Evolutionary conservation across 1,140 invertebrate genomes (phyloP).

Genomic region (Orius insidiosus): DNA sequence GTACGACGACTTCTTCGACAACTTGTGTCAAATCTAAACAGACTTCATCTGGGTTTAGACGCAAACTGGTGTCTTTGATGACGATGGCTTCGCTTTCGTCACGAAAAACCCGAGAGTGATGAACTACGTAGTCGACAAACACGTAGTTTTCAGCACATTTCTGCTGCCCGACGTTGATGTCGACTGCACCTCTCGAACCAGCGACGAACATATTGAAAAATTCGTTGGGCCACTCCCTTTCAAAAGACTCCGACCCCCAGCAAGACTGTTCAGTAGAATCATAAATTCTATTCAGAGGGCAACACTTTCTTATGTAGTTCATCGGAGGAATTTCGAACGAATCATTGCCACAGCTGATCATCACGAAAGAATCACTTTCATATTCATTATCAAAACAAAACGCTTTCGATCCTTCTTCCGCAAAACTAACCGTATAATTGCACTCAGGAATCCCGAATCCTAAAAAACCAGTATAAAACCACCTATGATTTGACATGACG

Average conservation of each 20-base stretch:
- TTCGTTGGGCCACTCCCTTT: neutral
- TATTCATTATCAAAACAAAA: conserved; percentile 13
- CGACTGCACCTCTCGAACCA: conserved; percentile 5
- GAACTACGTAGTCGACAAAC: conserved; percentile 12
- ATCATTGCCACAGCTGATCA: conserved; percentile 8
- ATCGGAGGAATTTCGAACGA: conserved; percentile 11
- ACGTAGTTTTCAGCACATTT: conserved; percentile 9
- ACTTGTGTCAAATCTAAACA: conserved; percentile 16
- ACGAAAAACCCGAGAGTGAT: conserved; percentile 6
- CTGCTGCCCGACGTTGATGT: conserved; percentile 12
- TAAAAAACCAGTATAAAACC: conserved; percentile 3
- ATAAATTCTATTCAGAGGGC: conserved; percentile 13
- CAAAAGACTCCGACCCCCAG: conserved; percentile 1
- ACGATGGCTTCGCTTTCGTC: conserved; percentile 14
- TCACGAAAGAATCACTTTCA: conserved; percentile 5
- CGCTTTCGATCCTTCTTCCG: conserved; percentile 1
- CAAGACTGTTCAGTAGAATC: conserved; percentile 10
- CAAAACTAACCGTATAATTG: neutral
- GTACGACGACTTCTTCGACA: conserved; percentile 11
- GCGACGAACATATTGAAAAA: conserved; percentile 11
- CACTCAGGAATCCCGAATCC: conserved; percentile 2
- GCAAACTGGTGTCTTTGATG: neutral
- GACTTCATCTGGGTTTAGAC: conserved; percentile 13
- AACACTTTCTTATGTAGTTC: conserved; percentile 16
- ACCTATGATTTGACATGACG: neutral